phyloP scores from a whole-genome alignment of 2,113 vertebrate species.

The rabbit (Oryctolagus cuniculus) region mOryCun1.1 NC_091449.1:18875501-18876000 shows the following conservation, averaged over 20 bases:
- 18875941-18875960: neutral
- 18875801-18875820: neutral
- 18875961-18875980: neutral
- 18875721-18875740: neutral
- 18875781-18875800: neutral
- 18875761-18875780: neutral
- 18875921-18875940: neutral
- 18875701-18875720: neutral
- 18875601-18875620: neutral
- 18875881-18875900: neutral
- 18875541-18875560: neutral
- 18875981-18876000: neutral
- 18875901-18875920: neutral
- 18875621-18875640: too few species aligned
- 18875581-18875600: neutral
- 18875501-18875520: neutral
- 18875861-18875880: rapidly evolving
- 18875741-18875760: too few species aligned
- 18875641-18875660: neutral
- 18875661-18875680: neutral
- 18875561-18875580: neutral
- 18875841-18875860: neutral
- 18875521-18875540: neutral
- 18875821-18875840: neutral
- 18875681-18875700: neutral